A percentile compares a stretch with the other conserved stretches of the same genome.
Conservation (phyloP, 2,113 vertebrate genomes). For the Neolamprologus caudopunctatus region DNA sequence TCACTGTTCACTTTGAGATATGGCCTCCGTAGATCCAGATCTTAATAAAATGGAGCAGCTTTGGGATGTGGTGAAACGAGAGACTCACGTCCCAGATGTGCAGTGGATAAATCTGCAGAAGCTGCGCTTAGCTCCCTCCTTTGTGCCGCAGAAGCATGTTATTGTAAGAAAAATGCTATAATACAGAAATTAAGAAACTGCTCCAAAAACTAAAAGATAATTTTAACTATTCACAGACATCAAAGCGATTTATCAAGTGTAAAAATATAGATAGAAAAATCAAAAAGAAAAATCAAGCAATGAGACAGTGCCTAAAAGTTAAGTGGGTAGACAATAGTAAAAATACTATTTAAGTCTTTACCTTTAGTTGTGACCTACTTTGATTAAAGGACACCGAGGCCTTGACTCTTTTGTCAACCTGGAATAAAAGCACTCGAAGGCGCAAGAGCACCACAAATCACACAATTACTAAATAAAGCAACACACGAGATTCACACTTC, state of each 20-base stretch:
- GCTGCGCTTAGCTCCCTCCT: not conserved
- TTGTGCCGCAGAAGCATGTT: not conserved
- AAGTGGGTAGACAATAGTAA: not conserved
- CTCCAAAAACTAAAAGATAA: not conserved
- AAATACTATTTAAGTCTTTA: not conserved
- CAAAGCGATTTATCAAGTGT: not conserved
- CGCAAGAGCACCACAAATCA: not conserved
- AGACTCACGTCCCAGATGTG: not conserved
- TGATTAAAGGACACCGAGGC: accelerated
- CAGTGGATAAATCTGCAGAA: not conserved
- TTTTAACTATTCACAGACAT: not conserved
- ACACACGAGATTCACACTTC: constrained; percentile 16
- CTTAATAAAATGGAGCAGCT: not conserved
- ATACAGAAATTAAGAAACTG: not conserved
- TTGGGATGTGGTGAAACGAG: not conserved
- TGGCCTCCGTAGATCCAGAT: not conserved
- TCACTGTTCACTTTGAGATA: not conserved
- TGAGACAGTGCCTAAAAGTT: not conserved
- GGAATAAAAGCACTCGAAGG: not conserved
- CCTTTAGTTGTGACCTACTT: not conserved
- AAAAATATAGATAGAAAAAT: not conserved
- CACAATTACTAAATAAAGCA: not conserved
- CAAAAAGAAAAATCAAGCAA: not conserved
- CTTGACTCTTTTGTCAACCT: not conserved
- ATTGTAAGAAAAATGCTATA: not conserved